Evolutionary conservation across 2,797 vertebrate species (phyloP).

Genomic region (Microchirus variegatus): DNA sequence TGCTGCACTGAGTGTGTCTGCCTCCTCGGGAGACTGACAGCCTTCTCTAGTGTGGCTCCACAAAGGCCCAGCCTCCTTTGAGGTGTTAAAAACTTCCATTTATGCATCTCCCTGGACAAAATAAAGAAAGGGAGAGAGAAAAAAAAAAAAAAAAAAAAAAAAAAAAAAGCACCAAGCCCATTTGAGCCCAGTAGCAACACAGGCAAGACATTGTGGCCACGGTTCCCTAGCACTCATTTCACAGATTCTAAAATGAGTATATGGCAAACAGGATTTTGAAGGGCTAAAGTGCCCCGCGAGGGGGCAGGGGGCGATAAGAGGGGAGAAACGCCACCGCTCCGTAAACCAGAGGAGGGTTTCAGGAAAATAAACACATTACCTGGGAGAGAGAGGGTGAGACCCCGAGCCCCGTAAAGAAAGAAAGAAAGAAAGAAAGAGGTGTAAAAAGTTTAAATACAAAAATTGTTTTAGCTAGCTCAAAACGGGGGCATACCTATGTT

Average conservation of each 20-base stretch:
- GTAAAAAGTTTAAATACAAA: too few species aligned
- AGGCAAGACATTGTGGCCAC: conserved; percentile 85
- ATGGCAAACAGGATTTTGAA: conserved; percentile 89
- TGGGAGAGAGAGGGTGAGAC: conserved; percentile 53
- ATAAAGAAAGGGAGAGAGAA: too few species aligned
- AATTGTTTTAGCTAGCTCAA: too few species aligned
- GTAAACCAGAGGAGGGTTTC: conserved; percentile 82
- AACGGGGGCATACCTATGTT: too few species aligned
- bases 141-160: conserved; percentile 14
- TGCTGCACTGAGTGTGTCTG: conserved; percentile 84
- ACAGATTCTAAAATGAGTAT: conserved; percentile 88
- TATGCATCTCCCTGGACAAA: conserved; percentile 86
- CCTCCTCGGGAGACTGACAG: conserved; percentile 84
- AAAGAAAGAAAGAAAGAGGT: background rate
- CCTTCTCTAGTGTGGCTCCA: conserved; percentile 83
- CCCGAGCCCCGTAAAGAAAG: too few species aligned
- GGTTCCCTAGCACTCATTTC: conserved; percentile 86
- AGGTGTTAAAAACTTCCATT: conserved; percentile 91
- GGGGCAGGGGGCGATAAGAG: conserved; percentile 86
- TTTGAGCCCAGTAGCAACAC: conserved; percentile 84
- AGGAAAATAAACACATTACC: conserved; percentile 85
- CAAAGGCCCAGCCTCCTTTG: conserved; percentile 86
- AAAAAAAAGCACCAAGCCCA: conserved; percentile 76
- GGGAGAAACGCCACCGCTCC: conserved; percentile 75
- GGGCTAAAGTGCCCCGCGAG: conserved; percentile 85